These are phyloP conservation scores for Trichopoda pennipes DNA, from an alignment of 2,888 invertebrate species.

Conservation along the genomic window DNA sequence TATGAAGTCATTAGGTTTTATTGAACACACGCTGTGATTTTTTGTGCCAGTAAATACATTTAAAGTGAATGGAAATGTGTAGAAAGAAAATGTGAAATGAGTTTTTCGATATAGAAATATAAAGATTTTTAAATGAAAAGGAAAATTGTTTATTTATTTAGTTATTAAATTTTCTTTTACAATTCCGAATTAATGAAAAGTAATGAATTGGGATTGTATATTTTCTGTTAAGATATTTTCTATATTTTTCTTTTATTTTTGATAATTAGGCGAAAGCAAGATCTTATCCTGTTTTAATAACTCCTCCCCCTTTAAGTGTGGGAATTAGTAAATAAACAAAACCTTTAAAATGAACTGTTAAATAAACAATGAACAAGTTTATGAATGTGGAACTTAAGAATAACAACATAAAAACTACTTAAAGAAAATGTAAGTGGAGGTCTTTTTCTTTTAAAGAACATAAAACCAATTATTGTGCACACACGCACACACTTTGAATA, in stretches of 20 bases:
- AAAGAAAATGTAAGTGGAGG: not conserved
- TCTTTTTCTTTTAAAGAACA: not conserved
- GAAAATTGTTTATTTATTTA: no score
- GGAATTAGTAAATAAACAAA: conserved; percentile 29
- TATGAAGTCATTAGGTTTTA: conserved; percentile 48
- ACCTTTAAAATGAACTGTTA: conserved; percentile 22
- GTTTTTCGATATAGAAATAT: no score
- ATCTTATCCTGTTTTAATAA: no score
- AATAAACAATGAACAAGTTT: conserved; percentile 15
- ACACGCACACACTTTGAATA: not conserved
- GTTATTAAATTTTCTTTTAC: no score
- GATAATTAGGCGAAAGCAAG: no score
- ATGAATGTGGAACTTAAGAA: not conserved
- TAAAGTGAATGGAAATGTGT: no score
- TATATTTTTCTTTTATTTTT: no score
- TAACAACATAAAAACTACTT: not conserved
- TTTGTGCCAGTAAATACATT: not conserved
- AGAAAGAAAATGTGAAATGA: no score
- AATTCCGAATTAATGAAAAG: no score
- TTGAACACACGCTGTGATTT: conserved; percentile 64
- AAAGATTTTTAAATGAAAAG: no score
- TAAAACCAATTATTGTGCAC: not conserved
- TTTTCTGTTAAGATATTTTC: no score
- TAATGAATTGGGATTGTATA: no score
- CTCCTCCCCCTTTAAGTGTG: conserved; percentile 22